Percentiles rank a stretch among this genome's conserved stretches.
phyloP scores from a whole-genome alignment of 2,888 invertebrate species.

The Agriopis aurantiaria region DNA sequence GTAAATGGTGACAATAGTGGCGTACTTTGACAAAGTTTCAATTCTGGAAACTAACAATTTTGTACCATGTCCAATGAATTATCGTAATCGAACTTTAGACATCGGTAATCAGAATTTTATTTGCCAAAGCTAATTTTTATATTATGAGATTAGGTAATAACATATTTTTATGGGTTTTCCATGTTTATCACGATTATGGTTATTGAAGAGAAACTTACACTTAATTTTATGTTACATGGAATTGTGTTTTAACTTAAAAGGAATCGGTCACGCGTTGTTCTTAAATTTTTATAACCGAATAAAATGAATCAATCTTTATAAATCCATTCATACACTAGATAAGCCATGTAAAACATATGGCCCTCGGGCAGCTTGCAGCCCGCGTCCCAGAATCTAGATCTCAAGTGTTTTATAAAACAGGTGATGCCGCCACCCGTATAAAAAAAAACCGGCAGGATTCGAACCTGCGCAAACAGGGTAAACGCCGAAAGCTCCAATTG shows the following conservation, averaged over 20 bases:
- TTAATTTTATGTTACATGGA: conserved; percentile 40
- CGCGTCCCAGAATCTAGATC: too few species aligned
- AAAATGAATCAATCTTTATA: too few species aligned
- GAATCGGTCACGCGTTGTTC: conserved; percentile 34
- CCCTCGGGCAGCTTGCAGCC: too few species aligned
- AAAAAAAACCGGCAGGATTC: too few species aligned
- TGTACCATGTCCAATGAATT: conserved; percentile 51
- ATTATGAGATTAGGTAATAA: conserved; percentile 54
- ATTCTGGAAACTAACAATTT: conserved; percentile 11
- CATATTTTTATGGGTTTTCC: conserved; percentile 51
- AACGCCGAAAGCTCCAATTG: too few species aligned
- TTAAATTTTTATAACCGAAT: neutral
- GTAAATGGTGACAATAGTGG: neutral
- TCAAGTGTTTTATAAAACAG: too few species aligned
- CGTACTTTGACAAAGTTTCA: conserved; percentile 20
- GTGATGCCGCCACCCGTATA: too few species aligned
- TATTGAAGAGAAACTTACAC: conserved; percentile 48
- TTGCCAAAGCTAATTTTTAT: conserved; percentile 64
- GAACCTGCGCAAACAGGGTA: too few species aligned
- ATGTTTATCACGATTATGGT: conserved; percentile 55
- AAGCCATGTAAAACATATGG: too few species aligned
- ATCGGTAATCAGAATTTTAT: conserved; percentile 62
- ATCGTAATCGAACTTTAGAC: conserved; percentile 49
- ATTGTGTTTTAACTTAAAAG: conserved; percentile 24
- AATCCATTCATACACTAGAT: too few species aligned